These are phyloP conservation scores for Hylia prasina DNA, from an alignment of 2,113 vertebrate genomes.

Conservation along the genomic window DNA sequence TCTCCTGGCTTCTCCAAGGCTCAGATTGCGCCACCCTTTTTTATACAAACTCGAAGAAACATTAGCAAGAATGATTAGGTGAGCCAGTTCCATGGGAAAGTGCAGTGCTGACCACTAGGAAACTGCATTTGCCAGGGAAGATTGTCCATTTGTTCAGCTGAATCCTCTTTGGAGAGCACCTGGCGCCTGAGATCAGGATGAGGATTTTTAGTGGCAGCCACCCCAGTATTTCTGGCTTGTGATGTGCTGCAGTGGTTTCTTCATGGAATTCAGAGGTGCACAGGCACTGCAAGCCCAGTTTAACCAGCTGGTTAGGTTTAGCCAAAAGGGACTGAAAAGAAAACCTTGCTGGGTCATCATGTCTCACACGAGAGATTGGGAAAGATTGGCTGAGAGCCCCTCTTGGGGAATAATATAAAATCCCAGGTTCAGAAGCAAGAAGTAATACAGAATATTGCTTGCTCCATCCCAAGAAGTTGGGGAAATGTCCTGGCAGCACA, in stretches of 20 bases:
- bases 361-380: not conserved
- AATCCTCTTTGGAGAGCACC: not conserved
- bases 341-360: not conserved
- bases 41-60: not conserved
- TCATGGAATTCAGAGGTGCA: not conserved
- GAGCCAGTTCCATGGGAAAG: not conserved
- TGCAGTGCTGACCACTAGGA: not conserved
- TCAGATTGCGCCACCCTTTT: not conserved
- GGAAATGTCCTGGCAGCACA: not conserved
- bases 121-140: not conserved
- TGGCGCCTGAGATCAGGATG: not conserved
- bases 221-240: not conserved
- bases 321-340: not conserved
- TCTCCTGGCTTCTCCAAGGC: not conserved
- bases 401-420: not conserved
- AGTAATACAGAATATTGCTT: not conserved
- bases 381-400: not conserved
- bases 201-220: not conserved
- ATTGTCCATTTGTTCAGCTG: not conserved
- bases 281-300: not conserved
- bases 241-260: not conserved
- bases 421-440: not conserved
- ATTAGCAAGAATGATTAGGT: not conserved
- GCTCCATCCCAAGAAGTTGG: not conserved
- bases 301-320: not conserved